Evolutionary conservation across 2,888 invertebrate genomes (phyloP), one percentile per base, ranked within the genome.

Genomic region (Hyles lineata): DNA sequence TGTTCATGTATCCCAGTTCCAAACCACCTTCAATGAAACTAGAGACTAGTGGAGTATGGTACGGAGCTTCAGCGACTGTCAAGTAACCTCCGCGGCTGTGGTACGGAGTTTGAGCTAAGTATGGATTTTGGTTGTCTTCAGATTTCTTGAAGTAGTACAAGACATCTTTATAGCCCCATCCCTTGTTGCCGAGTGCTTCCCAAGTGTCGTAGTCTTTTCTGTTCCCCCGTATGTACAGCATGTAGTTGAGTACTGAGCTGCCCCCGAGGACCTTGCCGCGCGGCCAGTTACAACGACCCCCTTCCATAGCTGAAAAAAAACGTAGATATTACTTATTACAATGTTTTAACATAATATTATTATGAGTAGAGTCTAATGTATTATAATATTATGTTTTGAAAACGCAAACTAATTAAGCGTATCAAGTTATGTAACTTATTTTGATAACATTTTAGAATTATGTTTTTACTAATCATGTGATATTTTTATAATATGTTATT

Each of bases 181-280:
- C 98, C 1, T 96, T 96, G 86, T 98, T 98, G 0, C 98, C 99
- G 74, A 96, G 89, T 0, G 96, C 93, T 85, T 98, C 98, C 99
- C 99, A 99, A 0, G 94, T 92, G 86, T 99, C 98, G 89, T 98
- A 99, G 88, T 99, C 99, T 78, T 96, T 96, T 80, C 96, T 97
- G 87, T 99, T 98, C 0, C 99, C 99, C 73, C 98, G 95, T 5
- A 98, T 92, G 84, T 99, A 99, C 0, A 98, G 92, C 98, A 99
- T 98, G 89, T 98, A 98, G 89, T 99, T 99, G 0, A 98, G 94
- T 0, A 98, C 98, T 55, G 97, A 97, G 19, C 97, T 97, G 0
- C 99, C 99, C 0, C 99, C 99, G 2, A 99, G 95, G 0, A 98
- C 98, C 89, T 98, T 98, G 0, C 99, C 98, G 25, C 99, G 95